A percentile compares a stretch with the other conserved stretches of the same genome.
Evolutionary conservation across 2,797 vertebrate genomes (phyloP).

Genomic region (Sebastolobus altivelis): DNA sequence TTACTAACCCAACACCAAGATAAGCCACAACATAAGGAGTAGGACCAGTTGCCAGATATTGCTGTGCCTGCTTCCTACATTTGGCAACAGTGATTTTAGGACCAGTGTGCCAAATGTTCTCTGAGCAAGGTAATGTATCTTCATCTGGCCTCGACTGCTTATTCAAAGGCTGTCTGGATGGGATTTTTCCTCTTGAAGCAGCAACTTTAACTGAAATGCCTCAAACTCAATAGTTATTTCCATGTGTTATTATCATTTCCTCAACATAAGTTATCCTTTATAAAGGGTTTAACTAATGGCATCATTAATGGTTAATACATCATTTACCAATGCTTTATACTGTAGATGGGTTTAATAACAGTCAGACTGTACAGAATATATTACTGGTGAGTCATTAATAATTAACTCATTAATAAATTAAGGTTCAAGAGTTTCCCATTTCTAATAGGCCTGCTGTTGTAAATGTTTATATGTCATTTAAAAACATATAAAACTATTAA

Average conservation of each 20-base stretch:
- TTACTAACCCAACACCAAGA: neutral
- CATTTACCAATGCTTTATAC: neutral
- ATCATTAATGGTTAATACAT: neutral
- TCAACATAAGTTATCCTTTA: neutral
- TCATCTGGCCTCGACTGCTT: neutral
- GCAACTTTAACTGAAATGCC: conserved; percentile 1
- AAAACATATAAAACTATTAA: neutral
- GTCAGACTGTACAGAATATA: neutral
- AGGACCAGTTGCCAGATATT: too few species aligned
- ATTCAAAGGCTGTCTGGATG: neutral
- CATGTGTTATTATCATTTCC: neutral
- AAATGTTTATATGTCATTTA: neutral
- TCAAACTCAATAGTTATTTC: neutral
- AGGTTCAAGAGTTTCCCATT: neutral
- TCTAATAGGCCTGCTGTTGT: neutral
- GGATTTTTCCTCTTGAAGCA: neutral
- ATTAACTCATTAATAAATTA: neutral
- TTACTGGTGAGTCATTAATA: neutral
- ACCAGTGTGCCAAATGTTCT: neutral
- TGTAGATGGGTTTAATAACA: neutral
- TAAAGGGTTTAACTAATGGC: neutral
- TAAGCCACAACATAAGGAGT: neutral
- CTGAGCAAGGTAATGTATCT: neutral
- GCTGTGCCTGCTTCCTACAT: neutral
- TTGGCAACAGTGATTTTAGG: neutral